These are phyloP conservation scores for Cactoblastis cactorum DNA, from an alignment of 2,888 invertebrate genomes.

Conservation along the genomic window DNA sequence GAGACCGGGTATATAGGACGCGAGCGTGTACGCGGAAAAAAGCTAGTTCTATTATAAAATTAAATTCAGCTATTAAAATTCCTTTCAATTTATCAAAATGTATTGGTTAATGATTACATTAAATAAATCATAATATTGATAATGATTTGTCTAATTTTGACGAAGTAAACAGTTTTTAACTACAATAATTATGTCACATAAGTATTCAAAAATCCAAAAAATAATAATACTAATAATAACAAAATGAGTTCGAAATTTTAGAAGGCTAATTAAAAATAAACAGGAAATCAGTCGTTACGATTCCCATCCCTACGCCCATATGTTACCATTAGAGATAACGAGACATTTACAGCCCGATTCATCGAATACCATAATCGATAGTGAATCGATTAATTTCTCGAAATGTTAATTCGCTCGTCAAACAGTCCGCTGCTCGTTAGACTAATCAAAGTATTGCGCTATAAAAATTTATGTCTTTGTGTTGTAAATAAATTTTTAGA, in stretches of 20 bases:
- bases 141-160: too few relatives aligned
- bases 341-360: conserved; percentile 66
- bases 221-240: too few relatives aligned
- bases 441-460: conserved; percentile 69
- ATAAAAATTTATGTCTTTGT: conserved; percentile 59
- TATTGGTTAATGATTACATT: too few relatives aligned
- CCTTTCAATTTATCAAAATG: neutral
- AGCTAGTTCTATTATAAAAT: neutral
- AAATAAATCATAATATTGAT: too few relatives aligned
- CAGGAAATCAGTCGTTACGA: conserved; percentile 55
- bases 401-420: conserved; percentile 73
- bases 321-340: conserved; percentile 71
- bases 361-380: conserved; percentile 55
- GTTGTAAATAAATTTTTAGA: conserved; percentile 61
- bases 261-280: conserved; percentile 52
- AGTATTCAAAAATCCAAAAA: neutral
- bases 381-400: conserved; percentile 73
- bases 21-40: too few relatives aligned
- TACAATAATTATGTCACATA: neutral
- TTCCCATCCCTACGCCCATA: conserved; percentile 60
- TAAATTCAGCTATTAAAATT: neutral
- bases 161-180: too few relatives aligned
- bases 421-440: conserved; percentile 68
- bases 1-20: too few relatives aligned
- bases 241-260: neutral